Evolutionary conservation across 2,888 invertebrate genomes (phyloP).

Genomic region (Galeopsomyia nigrocyanea): DNA sequence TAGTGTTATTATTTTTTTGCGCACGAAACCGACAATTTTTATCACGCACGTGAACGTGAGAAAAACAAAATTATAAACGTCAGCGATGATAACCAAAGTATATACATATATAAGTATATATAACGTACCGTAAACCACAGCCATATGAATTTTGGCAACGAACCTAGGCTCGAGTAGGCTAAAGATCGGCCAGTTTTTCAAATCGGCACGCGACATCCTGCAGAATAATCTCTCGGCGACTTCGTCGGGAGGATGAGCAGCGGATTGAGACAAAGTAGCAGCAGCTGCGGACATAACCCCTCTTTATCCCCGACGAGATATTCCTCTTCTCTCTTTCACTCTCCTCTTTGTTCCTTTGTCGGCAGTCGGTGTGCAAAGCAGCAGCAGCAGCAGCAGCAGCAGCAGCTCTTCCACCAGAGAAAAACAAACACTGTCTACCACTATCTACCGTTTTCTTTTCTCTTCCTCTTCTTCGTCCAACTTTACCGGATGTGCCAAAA

Average conservation of each 20-base stretch:
- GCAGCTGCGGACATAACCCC: too few relatives aligned
- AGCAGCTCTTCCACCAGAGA: neutral
- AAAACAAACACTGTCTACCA: too few relatives aligned
- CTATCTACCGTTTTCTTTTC: too few relatives aligned
- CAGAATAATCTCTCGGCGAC: too few relatives aligned
- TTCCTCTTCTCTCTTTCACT: too few relatives aligned
- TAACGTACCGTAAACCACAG: conserved; percentile 73
- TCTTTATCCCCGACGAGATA: neutral
- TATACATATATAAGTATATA: neutral
- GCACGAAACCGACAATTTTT: neutral
- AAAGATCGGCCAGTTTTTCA: conserved; percentile 75
- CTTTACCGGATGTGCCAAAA: too few relatives aligned
- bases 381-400: neutral
- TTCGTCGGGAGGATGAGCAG: too few relatives aligned
- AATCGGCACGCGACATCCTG: conserved; percentile 61
- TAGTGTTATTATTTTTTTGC: too few relatives aligned
- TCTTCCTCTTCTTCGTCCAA: too few relatives aligned
- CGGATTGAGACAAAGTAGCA: too few relatives aligned
- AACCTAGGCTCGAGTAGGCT: conserved; percentile 71
- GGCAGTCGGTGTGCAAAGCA: too few relatives aligned
- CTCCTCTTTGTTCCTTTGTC: too few relatives aligned
- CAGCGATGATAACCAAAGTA: neutral
- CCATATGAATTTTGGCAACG: conserved; percentile 69
- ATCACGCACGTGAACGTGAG: neutral
- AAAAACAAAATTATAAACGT: conserved; percentile 15